phyloP scores from a whole-genome alignment of 2,113 vertebrate species.

The Pangasianodon hypophthalmus region DNA sequence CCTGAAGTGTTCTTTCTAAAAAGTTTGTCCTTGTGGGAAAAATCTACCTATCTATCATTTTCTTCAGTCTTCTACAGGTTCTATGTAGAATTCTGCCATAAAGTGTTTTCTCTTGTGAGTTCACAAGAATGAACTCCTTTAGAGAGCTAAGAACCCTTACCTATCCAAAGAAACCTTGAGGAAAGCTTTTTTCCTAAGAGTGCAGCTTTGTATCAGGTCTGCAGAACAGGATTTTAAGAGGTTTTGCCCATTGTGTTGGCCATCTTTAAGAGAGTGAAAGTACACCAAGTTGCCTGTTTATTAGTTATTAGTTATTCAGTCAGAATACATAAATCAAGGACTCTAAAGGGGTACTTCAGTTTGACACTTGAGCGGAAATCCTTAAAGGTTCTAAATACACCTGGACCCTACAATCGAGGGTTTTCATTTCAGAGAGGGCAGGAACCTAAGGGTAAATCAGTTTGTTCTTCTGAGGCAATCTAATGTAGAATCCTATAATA shows the following conservation, averaged over 20 bases:
- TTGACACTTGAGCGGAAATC: not conserved
- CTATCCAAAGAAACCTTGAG: not conserved
- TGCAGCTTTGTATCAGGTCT: conserved; percentile 37
- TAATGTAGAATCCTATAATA: not conserved
- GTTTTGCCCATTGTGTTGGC: not conserved
- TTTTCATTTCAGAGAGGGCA: not conserved
- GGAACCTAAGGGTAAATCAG: not conserved
- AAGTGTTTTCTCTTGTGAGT: not conserved
- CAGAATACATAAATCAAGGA: not conserved
- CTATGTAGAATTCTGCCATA: not conserved
- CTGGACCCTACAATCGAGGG: not conserved
- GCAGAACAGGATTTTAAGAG: conserved; percentile 27
- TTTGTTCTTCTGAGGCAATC: not conserved
- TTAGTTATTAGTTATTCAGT: conserved; percentile 5
- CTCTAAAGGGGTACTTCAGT: not conserved
- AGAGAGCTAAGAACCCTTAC: not conserved
- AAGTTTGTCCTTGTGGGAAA: not conserved
- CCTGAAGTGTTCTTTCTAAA: not conserved
- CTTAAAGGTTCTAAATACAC: not conserved
- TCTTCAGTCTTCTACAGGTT: not conserved
- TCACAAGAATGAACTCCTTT: too few species aligned
- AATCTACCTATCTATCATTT: not conserved
- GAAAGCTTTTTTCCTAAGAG: not conserved
- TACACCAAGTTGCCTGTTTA: conserved; percentile 11
- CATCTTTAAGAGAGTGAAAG: not conserved